Conservation (phyloP, 2,113 vertebrate species). For the Dascyllus trimaculatus region DNA sequence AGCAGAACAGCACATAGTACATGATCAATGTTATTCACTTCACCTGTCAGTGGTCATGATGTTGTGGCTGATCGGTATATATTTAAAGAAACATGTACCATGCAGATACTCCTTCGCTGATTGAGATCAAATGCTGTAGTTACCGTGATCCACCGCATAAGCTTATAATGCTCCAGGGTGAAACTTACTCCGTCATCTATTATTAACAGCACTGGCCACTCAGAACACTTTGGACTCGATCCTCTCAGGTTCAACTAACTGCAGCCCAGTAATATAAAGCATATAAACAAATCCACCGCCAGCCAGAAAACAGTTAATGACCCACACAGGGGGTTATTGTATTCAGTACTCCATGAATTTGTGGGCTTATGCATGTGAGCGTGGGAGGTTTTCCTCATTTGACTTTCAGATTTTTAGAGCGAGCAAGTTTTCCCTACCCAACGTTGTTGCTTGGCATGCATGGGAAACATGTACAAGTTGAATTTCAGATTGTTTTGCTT, state of each 20-base stretch:
- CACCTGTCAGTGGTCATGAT: too few species aligned
- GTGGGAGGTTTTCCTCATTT: constrained; percentile 7
- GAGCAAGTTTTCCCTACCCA: background rate
- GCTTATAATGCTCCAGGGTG: constrained; percentile 49
- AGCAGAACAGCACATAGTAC: too few species aligned
- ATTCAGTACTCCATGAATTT: constrained; percentile 7
- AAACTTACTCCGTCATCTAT: constrained; percentile 58
- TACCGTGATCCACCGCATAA: constrained; percentile 58
- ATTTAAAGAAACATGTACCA: background rate
- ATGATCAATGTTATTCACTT: too few species aligned
- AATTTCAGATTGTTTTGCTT: background rate
- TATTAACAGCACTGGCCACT: constrained; percentile 62
- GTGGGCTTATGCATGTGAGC: too few species aligned
- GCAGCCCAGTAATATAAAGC: constrained; percentile 16
- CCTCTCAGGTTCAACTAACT: constrained; percentile 22
- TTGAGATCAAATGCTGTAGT: constrained; percentile 37
- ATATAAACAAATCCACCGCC: constrained; percentile 21
- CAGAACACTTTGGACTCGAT: constrained; percentile 36
- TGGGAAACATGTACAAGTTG: background rate
- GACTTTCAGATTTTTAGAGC: constrained; percentile 16
- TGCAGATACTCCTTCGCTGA: constrained; percentile 2
- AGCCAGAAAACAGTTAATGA: constrained; percentile 54
- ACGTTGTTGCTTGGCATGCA: background rate
- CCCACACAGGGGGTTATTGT: constrained; percentile 46
- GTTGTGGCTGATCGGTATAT: too few species aligned